A percentile compares a stretch with the other conserved stretches of the same genome.
Evolutionary conservation across 2,888 invertebrate genomes (phyloP).

Genomic region (Aporophyla nigra): DNA sequence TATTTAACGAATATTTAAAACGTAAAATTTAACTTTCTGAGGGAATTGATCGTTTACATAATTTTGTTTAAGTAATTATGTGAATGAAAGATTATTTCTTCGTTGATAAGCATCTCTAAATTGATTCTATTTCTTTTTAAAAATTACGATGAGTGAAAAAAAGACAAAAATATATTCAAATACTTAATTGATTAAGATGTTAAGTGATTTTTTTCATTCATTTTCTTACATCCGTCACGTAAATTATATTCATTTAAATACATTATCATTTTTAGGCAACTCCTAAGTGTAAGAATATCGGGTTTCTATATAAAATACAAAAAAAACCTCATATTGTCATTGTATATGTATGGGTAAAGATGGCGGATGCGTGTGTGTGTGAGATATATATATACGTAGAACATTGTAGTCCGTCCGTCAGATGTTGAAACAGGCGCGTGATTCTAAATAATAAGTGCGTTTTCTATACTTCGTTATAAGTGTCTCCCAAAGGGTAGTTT

Average conservation of each 20-base stretch:
- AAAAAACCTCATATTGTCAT: constrained; percentile 24
- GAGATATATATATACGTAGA: constrained; percentile 70
- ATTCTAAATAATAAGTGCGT: constrained; percentile 47
- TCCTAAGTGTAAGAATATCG: constrained; percentile 39
- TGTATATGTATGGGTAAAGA: constrained; percentile 10
- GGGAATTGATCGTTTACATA: constrained; percentile 57
- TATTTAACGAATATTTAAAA: constrained; percentile 58
- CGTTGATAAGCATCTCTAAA: constrained; percentile 35
- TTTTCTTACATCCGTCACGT: constrained; percentile 14
- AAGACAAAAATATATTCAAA: constrained; percentile 43
- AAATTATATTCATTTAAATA: constrained; percentile 34
- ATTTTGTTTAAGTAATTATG: constrained; percentile 23
- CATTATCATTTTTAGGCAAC: constrained; percentile 29
- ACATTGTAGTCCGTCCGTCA: constrained; percentile 80
- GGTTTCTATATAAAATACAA: constrained; percentile 36
- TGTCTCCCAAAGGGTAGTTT: constrained; percentile 21
- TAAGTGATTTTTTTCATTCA: constrained; percentile 23
- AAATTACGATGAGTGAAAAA: constrained; percentile 22
- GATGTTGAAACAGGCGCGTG: constrained; percentile 55
- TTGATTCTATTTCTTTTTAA: constrained; percentile 47
- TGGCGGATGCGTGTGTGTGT: constrained; percentile 49
- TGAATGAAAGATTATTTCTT: constrained; percentile 28
- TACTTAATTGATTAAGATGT: constrained; percentile 23
- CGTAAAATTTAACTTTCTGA: constrained; percentile 33
- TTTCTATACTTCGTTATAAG: constrained; percentile 33